Conservation (phyloP, 2,797 vertebrate genomes). For the Xerus rutilus region DNA sequence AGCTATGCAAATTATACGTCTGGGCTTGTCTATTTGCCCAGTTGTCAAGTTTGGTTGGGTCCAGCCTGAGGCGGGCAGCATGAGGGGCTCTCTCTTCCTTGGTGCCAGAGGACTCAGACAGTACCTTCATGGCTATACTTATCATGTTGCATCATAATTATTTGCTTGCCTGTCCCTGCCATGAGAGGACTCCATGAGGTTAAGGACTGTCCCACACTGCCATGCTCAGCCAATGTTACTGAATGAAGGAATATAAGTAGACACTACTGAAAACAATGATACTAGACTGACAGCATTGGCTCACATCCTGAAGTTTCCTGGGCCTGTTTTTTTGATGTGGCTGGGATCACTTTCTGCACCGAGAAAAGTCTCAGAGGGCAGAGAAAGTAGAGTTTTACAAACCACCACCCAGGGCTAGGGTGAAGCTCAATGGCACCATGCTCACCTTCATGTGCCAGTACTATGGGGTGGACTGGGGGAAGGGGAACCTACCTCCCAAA, state of each 20-base stretch:
- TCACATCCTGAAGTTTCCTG: background rate
- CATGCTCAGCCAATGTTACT: background rate
- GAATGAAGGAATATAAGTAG: background rate
- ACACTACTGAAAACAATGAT: background rate
- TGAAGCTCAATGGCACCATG: too few species aligned
- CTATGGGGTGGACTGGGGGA: too few species aligned
- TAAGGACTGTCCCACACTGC: background rate
- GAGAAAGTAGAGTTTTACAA: constrained; percentile 22
- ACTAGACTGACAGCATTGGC: background rate
- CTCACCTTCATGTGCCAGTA: too few species aligned
- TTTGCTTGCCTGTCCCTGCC: background rate
- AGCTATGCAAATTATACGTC: background rate
- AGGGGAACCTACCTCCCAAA: constrained; percentile 75
- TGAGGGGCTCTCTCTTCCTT: background rate
- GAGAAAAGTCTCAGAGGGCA: background rate
- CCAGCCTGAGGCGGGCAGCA: background rate
- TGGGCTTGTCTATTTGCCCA: background rate
- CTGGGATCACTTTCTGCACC: background rate
- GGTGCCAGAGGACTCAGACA: background rate
- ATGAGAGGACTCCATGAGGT: background rate
- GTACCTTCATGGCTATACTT: background rate
- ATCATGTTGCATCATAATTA: background rate
- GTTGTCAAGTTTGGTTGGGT: background rate
- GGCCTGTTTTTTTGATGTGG: background rate
- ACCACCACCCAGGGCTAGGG: background rate